Percentiles rank a stretch among this genome's conserved stretches.
phyloP scores from a whole-genome alignment of 2,113 vertebrate species.

The Ivindomyrus marchei region DNA sequence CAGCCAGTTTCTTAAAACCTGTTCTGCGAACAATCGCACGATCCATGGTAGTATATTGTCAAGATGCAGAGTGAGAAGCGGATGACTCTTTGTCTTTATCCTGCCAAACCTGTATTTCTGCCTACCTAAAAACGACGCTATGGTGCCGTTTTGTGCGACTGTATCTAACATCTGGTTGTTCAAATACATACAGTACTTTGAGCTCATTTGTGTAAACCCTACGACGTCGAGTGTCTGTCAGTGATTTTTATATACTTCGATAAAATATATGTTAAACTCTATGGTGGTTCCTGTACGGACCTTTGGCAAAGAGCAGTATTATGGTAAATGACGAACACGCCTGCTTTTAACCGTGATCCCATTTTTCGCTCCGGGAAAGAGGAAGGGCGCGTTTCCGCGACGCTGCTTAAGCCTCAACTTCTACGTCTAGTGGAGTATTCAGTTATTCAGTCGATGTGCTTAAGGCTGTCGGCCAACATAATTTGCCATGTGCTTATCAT shows the following conservation, averaged over 20 bases:
- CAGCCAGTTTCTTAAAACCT: conserved; percentile 5
- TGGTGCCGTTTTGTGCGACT: not conserved
- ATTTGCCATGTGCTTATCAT: not conserved
- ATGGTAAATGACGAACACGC: not conserved
- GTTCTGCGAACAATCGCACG: not conserved
- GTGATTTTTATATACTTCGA: not conserved
- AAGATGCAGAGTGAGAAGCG: not conserved
- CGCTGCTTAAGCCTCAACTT: not conserved
- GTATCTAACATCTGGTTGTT: not conserved
- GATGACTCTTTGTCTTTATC: conserved; percentile 1
- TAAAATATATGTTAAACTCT: not conserved
- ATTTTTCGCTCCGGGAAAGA: not conserved
- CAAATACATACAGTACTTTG: not conserved
- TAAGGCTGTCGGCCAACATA: not conserved
- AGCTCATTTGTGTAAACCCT: not conserved
- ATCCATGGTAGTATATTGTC: not conserved
- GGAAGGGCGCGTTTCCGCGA: not conserved
- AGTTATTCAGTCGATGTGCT: not conserved
- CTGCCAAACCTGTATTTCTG: conserved; percentile 4
- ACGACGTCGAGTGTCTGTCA: not conserved
- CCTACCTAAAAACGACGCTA: not conserved
- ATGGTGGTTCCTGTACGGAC: not conserved
- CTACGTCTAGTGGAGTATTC: not conserved
- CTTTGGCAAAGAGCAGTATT: not conserved
- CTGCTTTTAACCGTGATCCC: not conserved